Conservation (phyloP, 2,797 vertebrate genomes). For the Pachyuromys duprasi region DNA sequence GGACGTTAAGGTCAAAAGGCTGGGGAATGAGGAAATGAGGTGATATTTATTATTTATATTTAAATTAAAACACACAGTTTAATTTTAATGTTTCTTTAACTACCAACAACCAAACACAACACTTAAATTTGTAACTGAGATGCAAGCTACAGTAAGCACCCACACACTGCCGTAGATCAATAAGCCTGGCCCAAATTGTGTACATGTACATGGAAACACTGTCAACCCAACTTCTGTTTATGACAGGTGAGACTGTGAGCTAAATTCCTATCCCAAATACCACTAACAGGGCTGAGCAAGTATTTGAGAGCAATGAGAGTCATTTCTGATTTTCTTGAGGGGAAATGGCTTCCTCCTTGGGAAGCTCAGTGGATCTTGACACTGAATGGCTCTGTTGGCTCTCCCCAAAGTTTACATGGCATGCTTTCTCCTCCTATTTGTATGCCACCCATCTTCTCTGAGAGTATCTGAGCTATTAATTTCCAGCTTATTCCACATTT, state of each 20-base stretch:
- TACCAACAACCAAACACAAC: background rate
- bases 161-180: background rate
- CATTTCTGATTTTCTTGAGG: background rate
- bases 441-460: background rate
- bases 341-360: background rate
- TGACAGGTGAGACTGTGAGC: background rate
- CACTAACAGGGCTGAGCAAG: background rate
- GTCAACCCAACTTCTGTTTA: background rate
- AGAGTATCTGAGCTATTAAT: background rate
- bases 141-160: background rate
- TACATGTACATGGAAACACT: background rate
- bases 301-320: conserved; percentile 23
- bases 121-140: background rate
- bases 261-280: background rate
- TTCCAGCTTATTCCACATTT: background rate
- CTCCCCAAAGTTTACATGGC: background rate
- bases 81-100: background rate
- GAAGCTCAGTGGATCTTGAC: background rate
- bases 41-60: conserved; percentile 30
- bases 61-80: conserved; percentile 19
- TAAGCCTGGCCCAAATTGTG: background rate
- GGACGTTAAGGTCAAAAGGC: background rate
- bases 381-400: background rate
- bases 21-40: background rate
- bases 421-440: background rate